These are phyloP conservation scores for Acanthis flammea DNA, from an alignment of 2,797 vertebrate genomes.

Conservation along the genomic window DNA sequence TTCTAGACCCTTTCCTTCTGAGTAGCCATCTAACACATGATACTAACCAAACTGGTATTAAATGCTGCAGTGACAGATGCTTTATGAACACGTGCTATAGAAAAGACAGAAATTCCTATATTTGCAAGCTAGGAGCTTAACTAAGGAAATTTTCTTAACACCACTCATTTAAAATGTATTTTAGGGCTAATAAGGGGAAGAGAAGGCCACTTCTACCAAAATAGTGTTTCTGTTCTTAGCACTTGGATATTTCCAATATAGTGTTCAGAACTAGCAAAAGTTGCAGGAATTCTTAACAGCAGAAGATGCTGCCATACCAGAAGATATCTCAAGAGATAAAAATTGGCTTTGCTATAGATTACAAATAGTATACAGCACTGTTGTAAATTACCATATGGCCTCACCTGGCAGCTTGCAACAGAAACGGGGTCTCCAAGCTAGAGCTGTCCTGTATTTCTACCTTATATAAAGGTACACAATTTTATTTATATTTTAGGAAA, in stretches of 20 bases:
- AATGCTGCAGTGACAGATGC: neutral
- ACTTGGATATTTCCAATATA: slow-evolving; percentile 26
- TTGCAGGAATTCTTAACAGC: neutral
- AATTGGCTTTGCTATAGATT: neutral
- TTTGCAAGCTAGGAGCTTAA: neutral
- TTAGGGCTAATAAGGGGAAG: neutral
- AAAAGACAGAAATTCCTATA: neutral
- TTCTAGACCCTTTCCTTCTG: neutral
- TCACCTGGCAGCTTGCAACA: neutral
- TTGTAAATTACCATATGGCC: neutral
- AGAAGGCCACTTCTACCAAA: slow-evolving; percentile 11
- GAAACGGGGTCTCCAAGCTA: neutral
- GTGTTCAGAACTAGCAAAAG: slow-evolving; percentile 45
- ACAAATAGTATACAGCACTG: neutral
- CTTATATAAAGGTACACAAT: neutral
- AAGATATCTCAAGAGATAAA: neutral
- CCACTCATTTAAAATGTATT: neutral
- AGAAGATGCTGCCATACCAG: neutral
- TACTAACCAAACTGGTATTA: neutral
- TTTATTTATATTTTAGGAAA: neutral
- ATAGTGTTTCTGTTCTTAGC: slow-evolving; percentile 15
- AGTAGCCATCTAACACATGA: neutral
- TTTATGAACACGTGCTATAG: neutral
- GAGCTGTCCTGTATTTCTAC: neutral
- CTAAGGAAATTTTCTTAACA: neutral